Base-by-base conservation (phyloP, 1,140 invertebrate species). In the Marisa cornuarietis region DNA sequence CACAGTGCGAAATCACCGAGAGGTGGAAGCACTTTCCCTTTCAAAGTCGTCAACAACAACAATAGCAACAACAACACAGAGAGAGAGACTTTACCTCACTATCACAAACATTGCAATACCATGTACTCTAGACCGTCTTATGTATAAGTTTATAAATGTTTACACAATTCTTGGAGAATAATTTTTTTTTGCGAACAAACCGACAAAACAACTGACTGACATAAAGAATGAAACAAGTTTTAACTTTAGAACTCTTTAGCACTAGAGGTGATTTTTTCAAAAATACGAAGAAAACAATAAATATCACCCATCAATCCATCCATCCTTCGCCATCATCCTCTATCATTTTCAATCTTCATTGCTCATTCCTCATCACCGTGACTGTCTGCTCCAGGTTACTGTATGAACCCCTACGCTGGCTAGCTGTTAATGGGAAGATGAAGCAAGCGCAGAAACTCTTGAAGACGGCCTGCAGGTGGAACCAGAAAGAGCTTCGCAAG, bases 401-500 rank as follows among this genome's bases (percentile, higher is more conserved):
- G 1, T 14, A 74, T 4, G 79, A 80, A 66, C 71, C 78, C 1
- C n/a, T 79, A 0, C 52, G 42, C 42, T 79, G 78, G 78, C 42
- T 79, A 13, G 69, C 72, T 18, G 71, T 61, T 9, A 79, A 79
- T n/a, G 71, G 63, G 18, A 72, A 79, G 13, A 62, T 20, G 14
- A 66, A 79, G 16, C 22, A 63, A n/a, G 71, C 49, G 10, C n/a
- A 22, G n/a, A 18, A 49, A 22, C n/a, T 79, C 24, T n/a, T 79
- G 20, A 61, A 79, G 71, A 58, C 18, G 26, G 78, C 78, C 14
- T 68, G 68, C 26, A 79, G 31, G 22, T 49, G 62, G 42, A 78
- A 65, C 65, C 22, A 42, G 18, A 65, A 52, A 8, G 58, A 62
- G 20, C 13, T 49, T 42, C 62, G 26, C 22, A 42, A 66, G 31